Evolutionary conservation across 2,888 invertebrate species (phyloP), one percentile per base, ranked within the genome.

Genomic region (Drosophila tripunctata): DNA sequence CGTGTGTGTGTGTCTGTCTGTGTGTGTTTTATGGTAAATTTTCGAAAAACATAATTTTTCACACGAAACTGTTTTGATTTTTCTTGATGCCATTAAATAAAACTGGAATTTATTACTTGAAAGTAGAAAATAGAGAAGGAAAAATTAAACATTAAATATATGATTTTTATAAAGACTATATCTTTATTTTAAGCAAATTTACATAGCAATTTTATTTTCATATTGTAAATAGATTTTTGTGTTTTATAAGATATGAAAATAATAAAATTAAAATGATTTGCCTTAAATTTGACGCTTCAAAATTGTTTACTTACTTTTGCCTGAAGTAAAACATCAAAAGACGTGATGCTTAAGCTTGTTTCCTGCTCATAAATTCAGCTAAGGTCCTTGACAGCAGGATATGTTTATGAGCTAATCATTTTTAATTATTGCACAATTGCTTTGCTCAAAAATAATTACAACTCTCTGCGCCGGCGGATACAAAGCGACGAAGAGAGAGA

Each of bases 61-160:
- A 81, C 74, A 71, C 61, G 75, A 84, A 80, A 78, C 48, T 80
- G 78, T 84, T 80, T 77, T 78, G 84, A 84, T 84, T 80, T 65
- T 76, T 66, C 61, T 67, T 66, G 57, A 58, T 47, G 63, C 48
- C 61, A 68, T 63, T 41, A 48, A 79, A 60, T 27, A n/a, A 54
- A 68, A 79, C 43, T 58, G 61, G 55, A 68, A 72, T 79, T 72
- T 72, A 61, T 79, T 64, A 61, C 68, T 43, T 15, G 19, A 14
- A 47, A 31, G 31, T 52, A 36, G 19, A 27, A 27, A 14, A 15
- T 24, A 43, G 48, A 44, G 17, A 3, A 8, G 1, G 7, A 22
- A 19, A 31, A n/a, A 27, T 19, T 4, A 27, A 17, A 21, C n/a
- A n/a, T n/a, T n/a, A n/a, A n/a, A n/a, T n/a, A n/a, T n/a, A n/a